Evolutionary conservation across 2,888 invertebrate genomes (phyloP), one percentile per base, ranked within the genome.

Genomic region (Oscheius sp.): DNA sequence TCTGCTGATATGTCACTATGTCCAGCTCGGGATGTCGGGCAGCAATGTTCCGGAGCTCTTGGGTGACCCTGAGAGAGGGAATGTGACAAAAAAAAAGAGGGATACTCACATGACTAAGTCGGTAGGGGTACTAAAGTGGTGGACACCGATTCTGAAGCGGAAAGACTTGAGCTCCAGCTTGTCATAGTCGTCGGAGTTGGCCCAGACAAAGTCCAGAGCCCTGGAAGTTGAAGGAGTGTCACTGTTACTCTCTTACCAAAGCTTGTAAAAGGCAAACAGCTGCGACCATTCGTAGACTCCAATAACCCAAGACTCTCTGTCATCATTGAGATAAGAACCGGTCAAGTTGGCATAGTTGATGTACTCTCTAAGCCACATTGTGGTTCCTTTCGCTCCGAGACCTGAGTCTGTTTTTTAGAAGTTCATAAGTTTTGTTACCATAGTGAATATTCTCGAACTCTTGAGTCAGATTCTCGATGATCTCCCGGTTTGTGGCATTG

Each of bases 161-260:
- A 87, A 88, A 0, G 88, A 80, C 59, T 74, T 79, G 51, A 85
- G 33, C 35, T 79, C 74, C 51, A 80, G 58, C 1, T 57, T 42
- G 32, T 83, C 81, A 33, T 74, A 78, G 60, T 83, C 79, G 2
- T 75, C 33, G 11, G 72, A 65, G 65, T 88, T 83, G 10, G 65
- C 63, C 88, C 88, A 88, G 3, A 87, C 87, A 73, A 88, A 86
- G 60, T 88, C 88, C 68, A 88, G 87, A 13, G 83, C 80, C 85
- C 85, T 85, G 59, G 42, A 75, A 33, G 4, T 1, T 2, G 1
- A n/a, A 11, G 35, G 21, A 51, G 1, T 32, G 55, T 35, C 13
- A 33, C 35, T 37, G 33, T 33, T 0, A 10, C 53, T 21, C 35
- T 60, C 62, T 47, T 37, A 85, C 88, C 88, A 88, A 0, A 88